These are phyloP conservation scores for Oncorhynchus clarkii DNA, from an alignment of 2,113 vertebrate genomes.

Conservation along the genomic window DNA sequence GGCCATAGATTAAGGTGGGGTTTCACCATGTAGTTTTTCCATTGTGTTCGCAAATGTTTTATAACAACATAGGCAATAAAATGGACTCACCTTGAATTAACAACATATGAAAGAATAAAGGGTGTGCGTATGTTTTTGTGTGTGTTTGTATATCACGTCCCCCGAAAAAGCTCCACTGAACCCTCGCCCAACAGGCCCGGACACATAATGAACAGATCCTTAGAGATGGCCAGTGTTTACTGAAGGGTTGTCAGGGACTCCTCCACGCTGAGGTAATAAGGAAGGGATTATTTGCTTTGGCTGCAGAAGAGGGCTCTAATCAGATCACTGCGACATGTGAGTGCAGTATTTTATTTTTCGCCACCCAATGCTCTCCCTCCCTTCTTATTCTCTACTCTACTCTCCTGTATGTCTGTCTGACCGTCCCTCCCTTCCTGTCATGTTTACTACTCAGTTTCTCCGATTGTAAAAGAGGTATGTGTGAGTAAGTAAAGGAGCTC, in stretches of 20 bases:
- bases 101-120: slow-evolving; percentile 20
- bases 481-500: no score
- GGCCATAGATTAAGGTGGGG: no score
- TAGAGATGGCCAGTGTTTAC: slow-evolving; percentile 74
- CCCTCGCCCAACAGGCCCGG: slow-evolving; percentile 38
- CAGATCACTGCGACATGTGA: slow-evolving; percentile 65
- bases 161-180: slow-evolving; percentile 48
- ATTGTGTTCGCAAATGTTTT: no score
- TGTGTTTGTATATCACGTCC: slow-evolving; percentile 32
- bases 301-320: slow-evolving; percentile 63
- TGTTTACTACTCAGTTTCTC: no score
- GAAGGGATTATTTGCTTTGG: slow-evolving; percentile 75
- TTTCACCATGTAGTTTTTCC: no score
- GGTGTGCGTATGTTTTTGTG: background rate
- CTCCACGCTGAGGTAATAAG: slow-evolving; percentile 62
- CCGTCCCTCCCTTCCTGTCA: no score
- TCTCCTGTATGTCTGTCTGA: slow-evolving; percentile 3
- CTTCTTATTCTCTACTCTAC: slow-evolving; percentile 40
- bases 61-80: no score
- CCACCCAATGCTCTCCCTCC: slow-evolving; percentile 50
- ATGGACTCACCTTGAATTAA: background rate
- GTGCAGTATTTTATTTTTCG: slow-evolving; percentile 39
- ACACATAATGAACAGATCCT: slow-evolving; percentile 76
- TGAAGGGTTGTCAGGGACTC: slow-evolving; percentile 74
- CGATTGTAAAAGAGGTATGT: no score